These are phyloP conservation scores for Thomomys bottae DNA, from an alignment of 2,113 vertebrate species.

Conservation along the genomic window DNA sequence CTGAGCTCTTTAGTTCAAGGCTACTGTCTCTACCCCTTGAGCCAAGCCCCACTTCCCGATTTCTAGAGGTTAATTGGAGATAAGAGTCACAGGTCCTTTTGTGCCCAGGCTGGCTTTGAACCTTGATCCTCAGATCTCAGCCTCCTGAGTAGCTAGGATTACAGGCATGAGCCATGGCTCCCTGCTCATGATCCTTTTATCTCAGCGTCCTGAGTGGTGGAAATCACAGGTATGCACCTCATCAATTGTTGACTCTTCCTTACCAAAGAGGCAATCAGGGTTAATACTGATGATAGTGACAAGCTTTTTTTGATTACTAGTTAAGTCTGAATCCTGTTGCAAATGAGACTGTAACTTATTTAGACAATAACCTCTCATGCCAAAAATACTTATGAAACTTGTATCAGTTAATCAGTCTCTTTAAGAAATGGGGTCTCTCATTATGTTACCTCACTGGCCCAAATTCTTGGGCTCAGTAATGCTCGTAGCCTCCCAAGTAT, in stretches of 20 bases:
- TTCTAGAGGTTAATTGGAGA: too few species aligned
- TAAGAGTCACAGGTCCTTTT: too few species aligned
- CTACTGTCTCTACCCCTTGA: too few species aligned
- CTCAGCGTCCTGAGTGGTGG: background rate
- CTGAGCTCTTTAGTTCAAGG: too few species aligned
- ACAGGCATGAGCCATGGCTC: background rate
- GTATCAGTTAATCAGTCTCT: background rate
- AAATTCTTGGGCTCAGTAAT: background rate
- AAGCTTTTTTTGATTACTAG: background rate
- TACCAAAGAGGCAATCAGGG: background rate
- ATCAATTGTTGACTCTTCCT: slow-evolving; percentile 11
- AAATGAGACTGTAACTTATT: background rate
- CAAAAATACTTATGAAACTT: slow-evolving; percentile 4
- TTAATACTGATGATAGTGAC: background rate
- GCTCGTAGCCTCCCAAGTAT: background rate
- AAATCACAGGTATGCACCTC: background rate
- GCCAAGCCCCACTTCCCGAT: too few species aligned
- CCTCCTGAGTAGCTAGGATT: too few species aligned
- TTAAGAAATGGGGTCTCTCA: background rate
- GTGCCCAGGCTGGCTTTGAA: too few species aligned
- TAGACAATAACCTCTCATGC: background rate
- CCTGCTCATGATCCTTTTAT: slow-evolving; percentile 5
- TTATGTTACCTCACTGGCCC: background rate
- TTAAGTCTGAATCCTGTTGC: background rate
- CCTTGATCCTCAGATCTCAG: too few species aligned